Percentiles rank a stretch among this genome's conserved stretches.
Evolutionary conservation across 2,888 invertebrate genomes (phyloP).

Genomic region (Trichopoda pennipes): DNA sequence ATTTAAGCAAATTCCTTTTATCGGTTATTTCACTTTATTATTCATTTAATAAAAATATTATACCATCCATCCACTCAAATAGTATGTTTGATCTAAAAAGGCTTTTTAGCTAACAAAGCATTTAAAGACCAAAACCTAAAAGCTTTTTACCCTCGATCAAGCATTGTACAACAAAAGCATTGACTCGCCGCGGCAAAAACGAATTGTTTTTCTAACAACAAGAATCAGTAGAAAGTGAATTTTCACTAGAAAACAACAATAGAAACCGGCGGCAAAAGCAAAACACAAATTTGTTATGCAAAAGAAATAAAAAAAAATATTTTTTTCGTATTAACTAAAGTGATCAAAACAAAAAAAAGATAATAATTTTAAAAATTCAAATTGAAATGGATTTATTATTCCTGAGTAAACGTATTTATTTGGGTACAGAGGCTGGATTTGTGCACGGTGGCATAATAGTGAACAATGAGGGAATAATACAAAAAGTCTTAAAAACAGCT

Average conservation of each 20-base stretch:
- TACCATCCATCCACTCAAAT: too few species aligned
- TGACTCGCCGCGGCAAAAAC: slow-evolving; percentile 1
- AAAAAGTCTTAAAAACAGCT: slow-evolving; percentile 81
- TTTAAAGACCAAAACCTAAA: background rate
- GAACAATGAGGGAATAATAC: slow-evolving; percentile 83
- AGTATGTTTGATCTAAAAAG: background rate
- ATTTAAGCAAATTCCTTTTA: too few species aligned
- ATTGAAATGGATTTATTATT: slow-evolving; percentile 79
- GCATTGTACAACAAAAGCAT: background rate
- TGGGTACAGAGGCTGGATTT: slow-evolving; percentile 81
- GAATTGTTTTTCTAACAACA: slow-evolving; percentile 6
- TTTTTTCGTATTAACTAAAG: slow-evolving; percentile 35
- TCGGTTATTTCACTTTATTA: too few species aligned
- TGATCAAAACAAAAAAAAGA: slow-evolving; percentile 12
- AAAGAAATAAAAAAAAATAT: slow-evolving; percentile 8
- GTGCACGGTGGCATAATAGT: slow-evolving; percentile 84
- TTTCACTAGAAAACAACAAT: slow-evolving; percentile 13
- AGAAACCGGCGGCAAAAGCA: slow-evolving; percentile 19
- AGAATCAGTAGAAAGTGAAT: slow-evolving; percentile 40
- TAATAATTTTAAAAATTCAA: background rate
- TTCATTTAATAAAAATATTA: too few species aligned
- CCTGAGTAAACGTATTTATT: slow-evolving; percentile 81
- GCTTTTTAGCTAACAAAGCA: background rate
- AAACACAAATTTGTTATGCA: slow-evolving; percentile 32
- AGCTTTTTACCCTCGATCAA: slow-evolving; percentile 17